phyloP scores from a whole-genome alignment of 2,797 vertebrate species.

The Nannoperca obscura region DNA sequence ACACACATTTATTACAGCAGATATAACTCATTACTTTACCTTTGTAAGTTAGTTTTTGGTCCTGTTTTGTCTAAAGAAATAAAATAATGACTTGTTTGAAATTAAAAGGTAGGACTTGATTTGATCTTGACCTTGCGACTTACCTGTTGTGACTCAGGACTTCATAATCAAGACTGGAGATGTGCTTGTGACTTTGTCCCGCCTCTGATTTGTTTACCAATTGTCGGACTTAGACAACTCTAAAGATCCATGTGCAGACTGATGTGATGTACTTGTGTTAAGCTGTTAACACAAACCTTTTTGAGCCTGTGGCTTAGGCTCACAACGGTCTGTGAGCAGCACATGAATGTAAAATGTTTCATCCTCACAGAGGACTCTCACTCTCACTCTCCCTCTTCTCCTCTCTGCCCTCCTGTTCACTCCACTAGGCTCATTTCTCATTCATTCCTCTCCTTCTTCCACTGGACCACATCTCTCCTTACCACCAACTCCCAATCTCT shows the following conservation, averaged over 20 bases:
- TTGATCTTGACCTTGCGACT: neutral
- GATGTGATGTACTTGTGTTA: neutral
- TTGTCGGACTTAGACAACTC: no score
- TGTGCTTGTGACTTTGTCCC: neutral
- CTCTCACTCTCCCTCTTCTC: neutral
- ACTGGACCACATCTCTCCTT: conserved; percentile 8
- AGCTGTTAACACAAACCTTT: neutral
- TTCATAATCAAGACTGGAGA: neutral
- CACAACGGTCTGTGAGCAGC: neutral
- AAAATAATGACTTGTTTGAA: neutral
- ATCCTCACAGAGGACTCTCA: neutral
- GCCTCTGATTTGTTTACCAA: neutral
- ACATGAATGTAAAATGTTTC: neutral
- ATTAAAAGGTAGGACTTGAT: neutral
- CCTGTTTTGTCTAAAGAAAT: no score
- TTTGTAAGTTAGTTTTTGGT: neutral
- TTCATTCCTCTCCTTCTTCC: conserved; percentile 14
- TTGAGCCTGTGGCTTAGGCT: neutral
- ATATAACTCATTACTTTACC: neutral
- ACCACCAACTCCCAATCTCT: neutral
- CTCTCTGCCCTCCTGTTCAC: neutral
- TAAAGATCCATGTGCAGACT: neutral
- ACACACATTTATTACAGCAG: no score
- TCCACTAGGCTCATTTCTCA: neutral
- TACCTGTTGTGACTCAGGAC: neutral